Base-by-base conservation (phyloP, 2,888 invertebrate species). In the Crocallis elinguaria region DNA sequence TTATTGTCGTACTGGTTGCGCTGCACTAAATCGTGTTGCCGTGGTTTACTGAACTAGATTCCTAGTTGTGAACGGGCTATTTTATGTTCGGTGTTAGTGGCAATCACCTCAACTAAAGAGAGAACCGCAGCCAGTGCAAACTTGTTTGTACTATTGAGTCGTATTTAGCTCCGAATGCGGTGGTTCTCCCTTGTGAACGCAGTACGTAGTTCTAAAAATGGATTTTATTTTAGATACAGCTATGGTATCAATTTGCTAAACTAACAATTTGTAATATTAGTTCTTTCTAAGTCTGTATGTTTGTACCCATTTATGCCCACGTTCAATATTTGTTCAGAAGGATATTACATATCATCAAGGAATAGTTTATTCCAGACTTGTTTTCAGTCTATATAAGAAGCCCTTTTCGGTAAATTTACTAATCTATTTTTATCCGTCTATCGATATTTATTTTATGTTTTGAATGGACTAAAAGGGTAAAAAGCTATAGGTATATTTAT, bases 61-160 rank as follows among this genome's bases (percentile, higher is more conserved):
- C 45, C 36, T 13, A 45, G 49, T 49, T 49, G 49, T 36, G 41
- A 49, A 49, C 55, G 41, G 32, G 42, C 49, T 49, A 55, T 49
- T 44, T 55, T 49, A 49, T 45, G 49, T 39, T 45, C 35, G 44
- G 39, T 36, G 49, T 49, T 55, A 49, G 49, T 41, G 50, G 49
- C 49, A 49, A 49, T 55, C 55, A 55, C 49, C 49, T 41, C 36
- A 32, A 45, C 49, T 49, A 42, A 55, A 53, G 48, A 53, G 53
- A 33, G 43, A 39, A 43, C 48, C 53, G 43, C 48, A 44, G 41
- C 41, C 25, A 38, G 36, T 49, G 48, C 19, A 33, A 29, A 49
- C 48, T 49, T 49, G 46, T 52, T 52, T 52, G 52, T 48, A 37
- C 42, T 46, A 42, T 52, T 37, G 48, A 33, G 37, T 42, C 32